Evolutionary conservation across 2,888 invertebrate species (phyloP).

Genomic region (Hybos culiciformis): DNA sequence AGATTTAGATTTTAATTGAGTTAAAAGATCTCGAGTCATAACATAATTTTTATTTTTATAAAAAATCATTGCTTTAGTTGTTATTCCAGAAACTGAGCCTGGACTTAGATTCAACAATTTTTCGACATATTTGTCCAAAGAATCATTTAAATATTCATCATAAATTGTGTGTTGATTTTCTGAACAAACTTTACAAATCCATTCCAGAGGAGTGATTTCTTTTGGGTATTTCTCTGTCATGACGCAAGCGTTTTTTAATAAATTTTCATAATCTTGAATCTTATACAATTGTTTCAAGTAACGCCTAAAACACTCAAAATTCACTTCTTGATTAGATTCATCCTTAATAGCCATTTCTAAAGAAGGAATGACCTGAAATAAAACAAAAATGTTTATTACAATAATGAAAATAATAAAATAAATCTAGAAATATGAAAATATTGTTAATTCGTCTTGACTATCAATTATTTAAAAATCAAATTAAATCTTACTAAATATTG

Average conservation of each 20-base stretch:
- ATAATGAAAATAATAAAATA: not conserved
- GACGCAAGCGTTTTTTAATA: slow-evolving; percentile 36
- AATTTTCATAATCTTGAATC: slow-evolving; percentile 30
- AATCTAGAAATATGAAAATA: not conserved
- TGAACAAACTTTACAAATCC: slow-evolving; percentile 47
- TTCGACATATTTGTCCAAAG: slow-evolving; percentile 39
- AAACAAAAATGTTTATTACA: not conserved
- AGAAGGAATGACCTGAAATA: slow-evolving; percentile 22
- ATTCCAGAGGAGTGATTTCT: slow-evolving; percentile 42
- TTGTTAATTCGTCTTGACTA: no score
- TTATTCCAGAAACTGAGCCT: slow-evolving; percentile 45
- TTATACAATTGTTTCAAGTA: slow-evolving; percentile 30
- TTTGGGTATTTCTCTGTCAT: slow-evolving; percentile 39
- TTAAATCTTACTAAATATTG: slow-evolving; percentile 8
- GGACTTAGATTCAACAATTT: slow-evolving; percentile 42
- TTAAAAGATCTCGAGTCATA: slow-evolving; percentile 41
- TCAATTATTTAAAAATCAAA: no score
- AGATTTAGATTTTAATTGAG: slow-evolving; percentile 33
- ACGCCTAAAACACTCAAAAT: slow-evolving; percentile 21
- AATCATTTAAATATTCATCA: slow-evolving; percentile 13
- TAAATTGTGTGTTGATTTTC: slow-evolving; percentile 28
- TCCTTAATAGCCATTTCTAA: slow-evolving; percentile 21
- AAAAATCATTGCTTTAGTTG: slow-evolving; percentile 45
- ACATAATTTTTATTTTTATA: slow-evolving; percentile 41
- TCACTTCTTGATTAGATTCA: slow-evolving; percentile 11